Evolutionary conservation across 2,113 vertebrate genomes (phyloP).

Genomic region (Sinocyclocheilus maitianheensis): DNA sequence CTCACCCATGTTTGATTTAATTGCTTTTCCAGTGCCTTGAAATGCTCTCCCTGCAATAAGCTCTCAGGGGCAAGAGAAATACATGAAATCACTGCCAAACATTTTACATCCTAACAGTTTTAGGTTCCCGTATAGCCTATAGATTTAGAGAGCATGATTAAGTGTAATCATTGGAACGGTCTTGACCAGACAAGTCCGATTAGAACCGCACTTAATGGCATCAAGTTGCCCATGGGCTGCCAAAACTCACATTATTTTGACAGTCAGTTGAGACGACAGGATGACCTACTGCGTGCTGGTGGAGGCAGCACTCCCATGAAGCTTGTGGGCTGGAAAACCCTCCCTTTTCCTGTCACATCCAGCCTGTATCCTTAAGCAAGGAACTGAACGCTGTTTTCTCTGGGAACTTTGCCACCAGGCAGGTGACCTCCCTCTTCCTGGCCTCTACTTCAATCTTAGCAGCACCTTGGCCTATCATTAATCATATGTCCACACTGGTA

Average conservation of each 20-base stretch:
- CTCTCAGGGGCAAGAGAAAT: conserved; percentile 58
- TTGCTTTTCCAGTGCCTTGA: conserved; percentile 76
- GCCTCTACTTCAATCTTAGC: not conserved
- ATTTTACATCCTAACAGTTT: conserved; percentile 26
- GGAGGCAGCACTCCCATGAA: conserved; percentile 58
- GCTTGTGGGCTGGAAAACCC: conserved; percentile 14
- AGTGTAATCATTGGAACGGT: conserved; percentile 20
- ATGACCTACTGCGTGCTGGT: conserved; percentile 69
- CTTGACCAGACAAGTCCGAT: conserved; percentile 16
- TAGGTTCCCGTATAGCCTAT: not conserved
- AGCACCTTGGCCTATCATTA: not conserved
- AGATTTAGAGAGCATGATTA: conserved; percentile 32
- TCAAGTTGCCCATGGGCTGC: not conserved
- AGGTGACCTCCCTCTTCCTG: conserved; percentile 35
- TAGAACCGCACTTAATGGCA: conserved; percentile 30
- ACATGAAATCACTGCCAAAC: conserved; percentile 18
- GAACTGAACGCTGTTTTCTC: not conserved
- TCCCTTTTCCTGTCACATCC: conserved; percentile 22
- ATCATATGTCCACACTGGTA: not conserved
- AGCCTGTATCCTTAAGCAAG: conserved; percentile 3
- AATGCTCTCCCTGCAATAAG: conserved; percentile 60
- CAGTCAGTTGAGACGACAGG: conserved; percentile 72
- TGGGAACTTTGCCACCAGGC: conserved; percentile 10
- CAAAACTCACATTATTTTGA: conserved; percentile 64
- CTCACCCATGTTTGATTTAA: conserved; percentile 77